Conservation (phyloP, 2,888 invertebrate genomes). For the Lathronympha strigana region DNA sequence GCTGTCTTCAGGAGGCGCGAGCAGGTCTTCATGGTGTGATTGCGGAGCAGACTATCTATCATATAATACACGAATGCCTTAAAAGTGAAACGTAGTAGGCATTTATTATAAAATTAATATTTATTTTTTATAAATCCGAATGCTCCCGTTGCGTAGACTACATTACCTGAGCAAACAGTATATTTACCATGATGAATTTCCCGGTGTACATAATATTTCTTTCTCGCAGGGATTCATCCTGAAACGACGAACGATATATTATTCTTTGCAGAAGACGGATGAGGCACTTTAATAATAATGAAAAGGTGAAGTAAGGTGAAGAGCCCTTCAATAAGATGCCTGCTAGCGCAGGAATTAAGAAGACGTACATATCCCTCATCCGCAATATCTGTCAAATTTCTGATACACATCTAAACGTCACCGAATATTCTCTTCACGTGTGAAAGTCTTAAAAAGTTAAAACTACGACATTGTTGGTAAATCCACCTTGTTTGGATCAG, state of each 20-base stretch:
- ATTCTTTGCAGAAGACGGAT: slow-evolving; percentile 44
- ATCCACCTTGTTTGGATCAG: too few species aligned
- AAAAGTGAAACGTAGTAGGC: background rate
- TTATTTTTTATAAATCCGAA: background rate
- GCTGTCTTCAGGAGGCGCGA: too few species aligned
- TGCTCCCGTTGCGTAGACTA: background rate
- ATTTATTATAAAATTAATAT: background rate
- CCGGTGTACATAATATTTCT: slow-evolving; percentile 1
- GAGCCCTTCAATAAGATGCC: too few species aligned
- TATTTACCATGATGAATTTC: slow-evolving; percentile 20
- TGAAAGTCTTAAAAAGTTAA: too few species aligned
- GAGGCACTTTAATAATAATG: slow-evolving; percentile 43
- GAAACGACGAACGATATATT: slow-evolving; percentile 37
- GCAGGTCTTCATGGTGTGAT: too few species aligned
- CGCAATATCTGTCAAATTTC: too few species aligned
- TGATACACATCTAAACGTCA: too few species aligned
- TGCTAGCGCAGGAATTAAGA: too few species aligned
- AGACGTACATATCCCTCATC: background rate
- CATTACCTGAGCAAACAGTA: slow-evolving; percentile 3
- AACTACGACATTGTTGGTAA: too few species aligned
- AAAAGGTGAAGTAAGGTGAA: slow-evolving; percentile 17
- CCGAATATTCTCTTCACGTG: too few species aligned
- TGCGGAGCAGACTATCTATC: too few species aligned
- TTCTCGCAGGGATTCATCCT: slow-evolving; percentile 21
- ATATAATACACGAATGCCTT: too few species aligned